Conservation (phyloP, 2,797 vertebrate genomes). For the Scleropages formosus region DNA sequence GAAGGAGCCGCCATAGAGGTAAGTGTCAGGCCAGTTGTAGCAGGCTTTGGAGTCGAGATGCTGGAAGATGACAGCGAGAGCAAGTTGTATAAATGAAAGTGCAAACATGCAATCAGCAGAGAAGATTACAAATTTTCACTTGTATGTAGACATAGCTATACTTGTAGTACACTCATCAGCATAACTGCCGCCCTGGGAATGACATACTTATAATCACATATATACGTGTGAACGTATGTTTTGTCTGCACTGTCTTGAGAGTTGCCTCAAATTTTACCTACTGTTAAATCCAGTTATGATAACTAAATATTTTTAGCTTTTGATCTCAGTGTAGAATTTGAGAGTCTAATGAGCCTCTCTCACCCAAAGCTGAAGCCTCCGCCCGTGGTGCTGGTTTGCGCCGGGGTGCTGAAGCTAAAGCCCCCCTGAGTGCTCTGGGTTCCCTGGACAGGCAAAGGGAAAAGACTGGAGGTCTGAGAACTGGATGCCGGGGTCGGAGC, state of each 20-base stretch:
- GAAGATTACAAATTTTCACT: no score
- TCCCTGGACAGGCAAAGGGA: conserved; percentile 58
- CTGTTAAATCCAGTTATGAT: background rate
- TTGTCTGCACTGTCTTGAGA: no score
- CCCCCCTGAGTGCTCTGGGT: conserved; percentile 47
- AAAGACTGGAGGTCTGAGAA: conserved; percentile 58
- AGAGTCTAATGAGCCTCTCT: conserved; percentile 33
- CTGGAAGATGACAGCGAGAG: conserved; percentile 36
- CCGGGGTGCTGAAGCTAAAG: conserved; percentile 64
- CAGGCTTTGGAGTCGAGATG: conserved; percentile 57
- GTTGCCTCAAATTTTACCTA: no score
- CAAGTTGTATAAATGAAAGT: background rate
- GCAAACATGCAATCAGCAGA: background rate
- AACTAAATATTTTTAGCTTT: background rate
- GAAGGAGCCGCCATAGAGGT: conserved; percentile 51
- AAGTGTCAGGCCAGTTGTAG: conserved; percentile 57
- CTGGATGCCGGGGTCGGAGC: conserved; percentile 31
- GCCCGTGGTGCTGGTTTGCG: conserved; percentile 36
- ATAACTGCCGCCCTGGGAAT: no score
- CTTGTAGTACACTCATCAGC: no score
- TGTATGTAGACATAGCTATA: no score
- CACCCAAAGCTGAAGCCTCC: conserved; percentile 66
- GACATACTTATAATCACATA: no score
- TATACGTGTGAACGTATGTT: no score
- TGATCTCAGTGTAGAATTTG: background rate